Conservation (phyloP, 2,797 vertebrate species). For the Silurus lanzhouensis region DNA sequence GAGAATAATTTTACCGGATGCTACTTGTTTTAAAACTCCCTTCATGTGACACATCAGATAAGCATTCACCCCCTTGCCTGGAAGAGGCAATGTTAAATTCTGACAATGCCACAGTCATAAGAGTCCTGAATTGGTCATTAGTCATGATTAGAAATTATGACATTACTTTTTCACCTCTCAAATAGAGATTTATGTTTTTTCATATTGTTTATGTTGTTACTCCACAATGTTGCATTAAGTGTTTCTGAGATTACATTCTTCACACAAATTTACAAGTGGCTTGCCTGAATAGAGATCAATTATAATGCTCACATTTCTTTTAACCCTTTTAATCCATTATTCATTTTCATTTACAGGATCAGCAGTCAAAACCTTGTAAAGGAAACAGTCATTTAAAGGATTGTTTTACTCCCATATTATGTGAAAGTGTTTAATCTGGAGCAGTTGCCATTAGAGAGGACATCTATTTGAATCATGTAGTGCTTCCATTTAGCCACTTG, state of each 20-base stretch:
- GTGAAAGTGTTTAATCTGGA: background rate
- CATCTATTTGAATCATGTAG: background rate
- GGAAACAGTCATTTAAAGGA: background rate
- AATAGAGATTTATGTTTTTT: background rate
- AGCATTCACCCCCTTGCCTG: background rate
- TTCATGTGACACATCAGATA: background rate
- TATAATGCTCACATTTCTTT: background rate
- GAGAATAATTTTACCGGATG: background rate
- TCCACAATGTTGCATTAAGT: background rate
- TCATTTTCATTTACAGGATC: background rate
- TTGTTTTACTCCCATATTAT: background rate
- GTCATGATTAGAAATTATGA: background rate
- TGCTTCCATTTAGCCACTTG: background rate
- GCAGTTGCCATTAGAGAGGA: background rate
- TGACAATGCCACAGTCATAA: background rate
- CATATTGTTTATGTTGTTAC: background rate
- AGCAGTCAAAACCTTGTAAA: background rate
- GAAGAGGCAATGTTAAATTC: background rate
- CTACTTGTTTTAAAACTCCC: background rate
- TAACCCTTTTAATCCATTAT: background rate
- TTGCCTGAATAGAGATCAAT: background rate
- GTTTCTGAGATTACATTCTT: background rate
- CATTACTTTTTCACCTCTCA: background rate
- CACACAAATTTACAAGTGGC: background rate
- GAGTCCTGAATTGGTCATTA: background rate